Evolutionary conservation across 2,888 invertebrate species (phyloP).

Genomic region (Deroplatys truncata): DNA sequence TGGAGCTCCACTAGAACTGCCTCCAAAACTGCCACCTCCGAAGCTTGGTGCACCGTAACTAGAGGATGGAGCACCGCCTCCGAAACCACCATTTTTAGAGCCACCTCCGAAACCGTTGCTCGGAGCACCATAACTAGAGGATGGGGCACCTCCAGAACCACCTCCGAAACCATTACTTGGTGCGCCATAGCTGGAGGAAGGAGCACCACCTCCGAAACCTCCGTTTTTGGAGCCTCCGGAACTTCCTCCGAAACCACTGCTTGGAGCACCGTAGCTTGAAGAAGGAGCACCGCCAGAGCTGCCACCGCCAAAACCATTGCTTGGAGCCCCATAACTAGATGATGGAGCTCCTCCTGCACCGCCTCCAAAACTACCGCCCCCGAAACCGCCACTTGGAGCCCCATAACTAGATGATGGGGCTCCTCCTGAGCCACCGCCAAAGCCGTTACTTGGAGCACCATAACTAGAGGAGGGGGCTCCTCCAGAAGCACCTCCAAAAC

Average conservation of each 20-base stretch:
- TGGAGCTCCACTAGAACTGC: constrained; percentile 35
- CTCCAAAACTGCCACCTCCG: constrained; percentile 30
- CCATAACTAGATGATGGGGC: constrained; percentile 37
- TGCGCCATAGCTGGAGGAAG: constrained; percentile 35
- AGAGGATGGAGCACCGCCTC: constrained; percentile 12
- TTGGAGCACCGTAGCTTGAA: constrained; percentile 37
- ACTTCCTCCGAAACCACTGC: constrained; percentile 32
- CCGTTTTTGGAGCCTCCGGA: constrained; percentile 19
- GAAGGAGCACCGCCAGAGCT: constrained; percentile 38
- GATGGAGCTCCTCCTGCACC: constrained; percentile 46
- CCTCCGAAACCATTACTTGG: constrained; percentile 38
- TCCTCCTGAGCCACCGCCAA: constrained; percentile 28
- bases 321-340: constrained; percentile 42
- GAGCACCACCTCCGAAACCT: constrained; percentile 41
- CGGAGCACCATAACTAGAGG: constrained; percentile 38
- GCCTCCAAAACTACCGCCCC: constrained; percentile 33
- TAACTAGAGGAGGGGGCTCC: constrained; percentile 43
- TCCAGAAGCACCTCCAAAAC: constrained; percentile 26
- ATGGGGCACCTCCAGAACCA: constrained; percentile 23
- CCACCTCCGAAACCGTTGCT: constrained; percentile 35
- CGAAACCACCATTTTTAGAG: not conserved
- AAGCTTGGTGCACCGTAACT: constrained; percentile 37
- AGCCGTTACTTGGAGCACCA: constrained; percentile 40
- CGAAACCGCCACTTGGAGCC: constrained; percentile 36
- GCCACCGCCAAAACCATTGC: constrained; percentile 43